Percentiles rank a stretch among this genome's conserved stretches.
phyloP scores from a whole-genome alignment of 1,140 invertebrate species.

The Microvelia longipes region DNA sequence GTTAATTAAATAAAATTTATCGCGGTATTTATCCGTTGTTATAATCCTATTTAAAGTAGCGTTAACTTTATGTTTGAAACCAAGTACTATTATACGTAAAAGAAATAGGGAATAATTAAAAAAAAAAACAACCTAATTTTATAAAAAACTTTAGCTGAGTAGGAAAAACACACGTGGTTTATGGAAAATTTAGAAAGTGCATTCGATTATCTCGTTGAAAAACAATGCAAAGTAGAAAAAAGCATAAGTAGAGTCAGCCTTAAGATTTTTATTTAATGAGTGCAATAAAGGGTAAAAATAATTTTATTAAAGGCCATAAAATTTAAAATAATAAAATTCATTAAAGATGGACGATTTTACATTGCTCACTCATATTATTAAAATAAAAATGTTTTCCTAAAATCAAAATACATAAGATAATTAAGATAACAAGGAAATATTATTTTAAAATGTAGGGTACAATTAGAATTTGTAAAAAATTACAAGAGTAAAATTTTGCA shows the following conservation, averaged over 20 bases:
- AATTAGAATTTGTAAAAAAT: background rate
- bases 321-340: background rate
- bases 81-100: too few species aligned
- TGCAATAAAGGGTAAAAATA: background rate
- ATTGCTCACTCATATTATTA: background rate
- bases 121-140: too few species aligned
- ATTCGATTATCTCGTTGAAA: background rate
- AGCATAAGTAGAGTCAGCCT: background rate
- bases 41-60: too few species aligned
- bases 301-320: background rate
- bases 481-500: background rate
- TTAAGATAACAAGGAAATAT: background rate
- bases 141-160: slow-evolving; percentile 2
- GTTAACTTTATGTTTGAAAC: too few species aligned
- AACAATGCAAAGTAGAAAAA: background rate
- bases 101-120: too few species aligned
- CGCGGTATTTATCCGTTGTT: too few species aligned
- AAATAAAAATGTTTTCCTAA: background rate
- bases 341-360: slow-evolving; percentile 1
- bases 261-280: background rate
- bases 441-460: background rate
- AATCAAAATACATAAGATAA: background rate
- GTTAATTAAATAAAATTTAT: too few species aligned
- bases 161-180: background rate
- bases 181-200: background rate